Conservation (phyloP, 2,113 vertebrate genomes). For the Indicator maculatus region DNA sequence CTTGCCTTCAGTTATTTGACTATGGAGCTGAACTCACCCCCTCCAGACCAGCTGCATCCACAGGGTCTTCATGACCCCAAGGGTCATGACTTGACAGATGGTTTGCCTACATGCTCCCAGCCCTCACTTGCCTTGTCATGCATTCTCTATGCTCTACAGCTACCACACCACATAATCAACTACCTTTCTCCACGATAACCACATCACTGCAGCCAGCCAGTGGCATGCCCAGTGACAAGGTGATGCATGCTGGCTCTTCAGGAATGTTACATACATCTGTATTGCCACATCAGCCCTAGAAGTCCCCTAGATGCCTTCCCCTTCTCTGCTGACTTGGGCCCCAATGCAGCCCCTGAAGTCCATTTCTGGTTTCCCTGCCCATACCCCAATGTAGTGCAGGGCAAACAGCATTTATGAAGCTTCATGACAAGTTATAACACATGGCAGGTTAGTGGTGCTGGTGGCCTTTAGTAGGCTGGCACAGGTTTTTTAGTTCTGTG, state of each 20-base stretch:
- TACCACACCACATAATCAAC: accelerated
- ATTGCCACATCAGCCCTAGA: background rate
- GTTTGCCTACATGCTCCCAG: background rate
- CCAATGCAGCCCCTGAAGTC: background rate
- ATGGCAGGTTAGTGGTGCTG: background rate
- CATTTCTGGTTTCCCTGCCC: background rate
- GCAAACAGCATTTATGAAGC: background rate
- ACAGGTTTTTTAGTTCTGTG: background rate
- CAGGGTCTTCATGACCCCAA: background rate
- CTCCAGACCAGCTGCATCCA: background rate
- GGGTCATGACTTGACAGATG: background rate
- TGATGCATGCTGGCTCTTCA: background rate
- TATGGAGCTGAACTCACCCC: background rate
- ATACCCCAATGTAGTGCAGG: accelerated
- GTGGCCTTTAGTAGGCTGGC: background rate
- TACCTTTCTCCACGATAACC: background rate
- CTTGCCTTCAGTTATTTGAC: background rate
- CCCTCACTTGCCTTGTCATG: background rate
- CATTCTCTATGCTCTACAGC: background rate
- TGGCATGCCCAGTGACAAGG: background rate
- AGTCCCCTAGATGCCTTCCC: background rate
- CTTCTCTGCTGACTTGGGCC: background rate
- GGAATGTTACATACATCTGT: accelerated
- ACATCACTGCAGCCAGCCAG: background rate
- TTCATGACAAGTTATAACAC: background rate